Conservation (phyloP, 1,140 invertebrate genomes). For the Melipona quadrifasciata region DNA sequence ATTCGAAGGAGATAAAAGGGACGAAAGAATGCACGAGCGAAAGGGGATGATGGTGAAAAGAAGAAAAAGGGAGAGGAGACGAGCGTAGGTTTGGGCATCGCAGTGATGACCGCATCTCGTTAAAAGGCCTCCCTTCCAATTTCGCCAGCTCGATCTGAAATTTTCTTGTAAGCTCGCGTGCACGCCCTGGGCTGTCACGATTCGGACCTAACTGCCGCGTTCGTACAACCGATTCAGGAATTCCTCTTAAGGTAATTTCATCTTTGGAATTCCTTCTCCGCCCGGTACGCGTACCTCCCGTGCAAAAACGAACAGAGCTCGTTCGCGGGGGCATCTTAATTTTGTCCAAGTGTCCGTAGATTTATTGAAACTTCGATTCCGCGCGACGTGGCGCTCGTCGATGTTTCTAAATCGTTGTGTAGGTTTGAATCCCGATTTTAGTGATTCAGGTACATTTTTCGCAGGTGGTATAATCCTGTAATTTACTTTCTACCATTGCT, state of each 20-base stretch:
- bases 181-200: conserved; percentile 81
- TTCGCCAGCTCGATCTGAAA: conserved; percentile 81
- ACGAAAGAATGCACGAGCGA: conserved; percentile 15
- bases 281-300: conserved; percentile 39
- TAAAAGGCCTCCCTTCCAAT: conserved; percentile 78
- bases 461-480: neutral
- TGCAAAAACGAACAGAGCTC: conserved; percentile 24
- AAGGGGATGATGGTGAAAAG: conserved; percentile 50
- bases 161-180: conserved; percentile 82
- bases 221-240: conserved; percentile 79
- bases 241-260: conserved; percentile 80
- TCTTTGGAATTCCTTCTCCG: conserved; percentile 76
- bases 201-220: conserved; percentile 78
- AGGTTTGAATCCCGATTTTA: neutral
- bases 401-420: neutral
- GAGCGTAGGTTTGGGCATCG: conserved; percentile 63
- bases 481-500: neutral
- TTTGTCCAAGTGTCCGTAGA: conserved; percentile 21
- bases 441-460: neutral
- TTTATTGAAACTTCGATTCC: neutral
- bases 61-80: neutral
- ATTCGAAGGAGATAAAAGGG: neutral
- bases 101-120: conserved; percentile 75
- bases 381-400: neutral
- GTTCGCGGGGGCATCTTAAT: conserved; percentile 47